Conservation (phyloP, 2,797 vertebrate genomes). For the Heterohyrax brucei region DNA sequence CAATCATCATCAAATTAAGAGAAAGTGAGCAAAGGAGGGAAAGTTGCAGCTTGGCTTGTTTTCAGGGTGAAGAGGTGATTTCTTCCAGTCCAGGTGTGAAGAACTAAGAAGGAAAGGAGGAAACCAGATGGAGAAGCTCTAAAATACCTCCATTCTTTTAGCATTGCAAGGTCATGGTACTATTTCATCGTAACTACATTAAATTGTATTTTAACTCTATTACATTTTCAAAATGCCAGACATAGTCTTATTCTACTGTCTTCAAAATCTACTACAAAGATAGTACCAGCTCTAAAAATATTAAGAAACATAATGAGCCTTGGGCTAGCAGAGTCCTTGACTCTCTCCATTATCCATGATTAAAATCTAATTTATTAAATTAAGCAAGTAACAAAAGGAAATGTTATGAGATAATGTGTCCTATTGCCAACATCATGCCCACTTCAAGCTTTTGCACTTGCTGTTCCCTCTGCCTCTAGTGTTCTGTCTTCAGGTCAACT, state of each 20-base stretch:
- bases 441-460: neutral
- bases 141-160: neutral
- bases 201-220: slow-evolving; percentile 3
- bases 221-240: neutral
- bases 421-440: neutral
- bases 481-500: neutral
- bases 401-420: neutral
- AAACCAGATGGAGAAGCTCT: neutral
- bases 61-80: neutral
- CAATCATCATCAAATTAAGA: neutral
- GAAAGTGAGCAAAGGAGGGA: neutral
- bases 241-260: neutral
- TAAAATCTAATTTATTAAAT: slow-evolving; percentile 31
- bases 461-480: neutral
- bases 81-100: neutral
- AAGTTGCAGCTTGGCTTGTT: neutral
- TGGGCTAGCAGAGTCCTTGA: slow-evolving; percentile 7
- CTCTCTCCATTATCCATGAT: neutral
- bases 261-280: neutral
- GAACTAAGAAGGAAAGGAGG: neutral
- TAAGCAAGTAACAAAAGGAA: slow-evolving; percentile 3
- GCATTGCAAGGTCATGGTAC: neutral
- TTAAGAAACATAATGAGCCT: neutral
- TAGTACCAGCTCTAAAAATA: slow-evolving; percentile 11
- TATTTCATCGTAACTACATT: neutral